A percentile compares a stretch with the other conserved stretches of the same genome.
These are phyloP conservation scores for Vulpes ferrilata DNA, from an alignment of 2,113 vertebrate species.

Conservation along the genomic window DNA sequence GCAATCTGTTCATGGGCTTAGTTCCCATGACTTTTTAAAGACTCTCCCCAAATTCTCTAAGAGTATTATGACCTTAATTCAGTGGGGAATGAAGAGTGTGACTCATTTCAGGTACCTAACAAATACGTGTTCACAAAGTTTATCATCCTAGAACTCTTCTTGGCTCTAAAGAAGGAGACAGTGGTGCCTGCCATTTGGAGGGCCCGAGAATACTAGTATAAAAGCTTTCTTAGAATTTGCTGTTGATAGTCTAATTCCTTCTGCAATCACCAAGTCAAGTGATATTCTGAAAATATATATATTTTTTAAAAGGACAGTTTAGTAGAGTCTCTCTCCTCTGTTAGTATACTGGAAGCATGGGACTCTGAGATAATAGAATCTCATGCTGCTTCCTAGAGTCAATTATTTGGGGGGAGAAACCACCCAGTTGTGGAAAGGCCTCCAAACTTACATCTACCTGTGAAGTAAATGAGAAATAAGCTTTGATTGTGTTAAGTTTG, in stretches of 20 bases:
- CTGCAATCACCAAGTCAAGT: neutral
- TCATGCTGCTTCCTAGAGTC: neutral
- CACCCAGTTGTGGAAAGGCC: neutral
- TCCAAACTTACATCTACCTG: neutral
- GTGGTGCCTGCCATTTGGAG: neutral
- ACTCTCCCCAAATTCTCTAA: neutral
- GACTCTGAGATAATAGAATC: no score
- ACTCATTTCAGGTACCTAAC: neutral
- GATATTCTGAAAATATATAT: neutral
- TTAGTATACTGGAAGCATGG: neutral
- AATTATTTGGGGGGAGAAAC: neutral
- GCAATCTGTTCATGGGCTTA: neutral
- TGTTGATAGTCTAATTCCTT: neutral
- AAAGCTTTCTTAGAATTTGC: neutral
- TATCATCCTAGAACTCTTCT: neutral
- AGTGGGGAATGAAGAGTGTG: neutral
- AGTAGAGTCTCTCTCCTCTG: neutral
- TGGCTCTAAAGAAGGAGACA: neutral
- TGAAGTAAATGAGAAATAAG: neutral
- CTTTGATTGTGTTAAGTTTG: neutral
- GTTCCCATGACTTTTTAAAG: neutral
- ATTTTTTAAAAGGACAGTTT: neutral
- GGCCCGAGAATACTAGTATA: neutral
- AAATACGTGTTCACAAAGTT: neutral
- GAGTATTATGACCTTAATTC: neutral